Evolutionary conservation across 1,140 invertebrate species (phyloP).

Genomic region (Littorina saxatilis): DNA sequence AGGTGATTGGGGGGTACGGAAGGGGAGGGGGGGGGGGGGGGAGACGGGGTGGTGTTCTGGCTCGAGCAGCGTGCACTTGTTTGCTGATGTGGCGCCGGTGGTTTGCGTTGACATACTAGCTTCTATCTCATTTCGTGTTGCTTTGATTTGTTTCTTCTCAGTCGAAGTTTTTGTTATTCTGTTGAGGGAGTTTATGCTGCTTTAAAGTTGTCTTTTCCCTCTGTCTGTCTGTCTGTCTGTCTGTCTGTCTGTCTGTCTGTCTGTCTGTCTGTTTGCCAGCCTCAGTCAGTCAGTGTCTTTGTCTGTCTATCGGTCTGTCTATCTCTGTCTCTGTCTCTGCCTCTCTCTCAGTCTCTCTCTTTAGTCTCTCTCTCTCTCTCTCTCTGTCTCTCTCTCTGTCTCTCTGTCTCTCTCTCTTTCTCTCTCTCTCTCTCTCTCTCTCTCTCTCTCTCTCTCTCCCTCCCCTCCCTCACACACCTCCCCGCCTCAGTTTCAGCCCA

Average conservation of each 20-base stretch:
- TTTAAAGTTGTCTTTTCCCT: no score
- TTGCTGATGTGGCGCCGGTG: no score
- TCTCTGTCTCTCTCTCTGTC: neutral
- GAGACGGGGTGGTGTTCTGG: no score
- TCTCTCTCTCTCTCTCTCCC: neutral
- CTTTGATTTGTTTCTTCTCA: no score
- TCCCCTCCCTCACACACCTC: neutral
- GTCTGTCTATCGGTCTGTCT: neutral
- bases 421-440: neutral
- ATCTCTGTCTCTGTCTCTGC: conserved; percentile 2
- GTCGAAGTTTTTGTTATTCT: no score
- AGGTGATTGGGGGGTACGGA: no score
- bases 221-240: neutral
- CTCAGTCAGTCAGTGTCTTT: neutral
- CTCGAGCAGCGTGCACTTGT: no score
- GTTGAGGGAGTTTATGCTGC: no score
- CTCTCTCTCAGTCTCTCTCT: conserved; percentile 7
- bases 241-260: neutral
- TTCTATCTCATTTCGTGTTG: no score
- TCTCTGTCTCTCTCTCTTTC: neutral
- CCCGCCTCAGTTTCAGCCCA: neutral
- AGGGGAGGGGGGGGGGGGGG: no score
- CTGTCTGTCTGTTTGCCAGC: neutral
- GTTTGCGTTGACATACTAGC: no score
- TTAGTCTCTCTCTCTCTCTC: neutral